Percentiles rank a stretch among this genome's conserved stretches.
Evolutionary conservation across 2,797 vertebrate species (phyloP).

Genomic region (Dallia pectoralis): DNA sequence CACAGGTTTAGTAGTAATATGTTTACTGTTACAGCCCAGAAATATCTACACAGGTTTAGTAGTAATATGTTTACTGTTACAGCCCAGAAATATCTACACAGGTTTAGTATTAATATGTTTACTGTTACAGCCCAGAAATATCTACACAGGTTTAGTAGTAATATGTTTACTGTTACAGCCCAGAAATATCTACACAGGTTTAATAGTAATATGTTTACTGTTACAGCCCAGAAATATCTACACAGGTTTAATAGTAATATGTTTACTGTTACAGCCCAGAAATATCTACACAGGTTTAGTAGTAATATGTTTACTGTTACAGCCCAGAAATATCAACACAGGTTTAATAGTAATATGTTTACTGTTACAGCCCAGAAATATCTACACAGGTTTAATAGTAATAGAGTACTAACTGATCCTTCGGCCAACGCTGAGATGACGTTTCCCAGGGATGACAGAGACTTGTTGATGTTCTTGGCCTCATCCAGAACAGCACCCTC

Average conservation of each 20-base stretch:
- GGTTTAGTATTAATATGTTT: neutral
- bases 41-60: neutral
- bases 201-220: neutral
- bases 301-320: neutral
- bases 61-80: no score
- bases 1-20: neutral
- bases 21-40: neutral
- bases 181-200: neutral
- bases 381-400: no score
- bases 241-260: neutral
- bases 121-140: neutral
- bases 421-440: slow-evolving; percentile 95
- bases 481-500: slow-evolving; percentile 95
- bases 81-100: no score
- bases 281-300: no score
- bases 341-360: neutral
- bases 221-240: no score
- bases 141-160: no score
- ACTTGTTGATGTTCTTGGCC: slow-evolving; percentile 98
- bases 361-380: neutral
- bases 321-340: no score
- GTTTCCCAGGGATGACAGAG: slow-evolving; percentile 91
- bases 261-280: neutral
- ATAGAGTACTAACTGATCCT: slow-evolving; percentile 82
- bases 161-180: neutral